These are phyloP conservation scores for Strigops habroptila DNA, from an alignment of 2,113 vertebrate species.

Conservation along the genomic window DNA sequence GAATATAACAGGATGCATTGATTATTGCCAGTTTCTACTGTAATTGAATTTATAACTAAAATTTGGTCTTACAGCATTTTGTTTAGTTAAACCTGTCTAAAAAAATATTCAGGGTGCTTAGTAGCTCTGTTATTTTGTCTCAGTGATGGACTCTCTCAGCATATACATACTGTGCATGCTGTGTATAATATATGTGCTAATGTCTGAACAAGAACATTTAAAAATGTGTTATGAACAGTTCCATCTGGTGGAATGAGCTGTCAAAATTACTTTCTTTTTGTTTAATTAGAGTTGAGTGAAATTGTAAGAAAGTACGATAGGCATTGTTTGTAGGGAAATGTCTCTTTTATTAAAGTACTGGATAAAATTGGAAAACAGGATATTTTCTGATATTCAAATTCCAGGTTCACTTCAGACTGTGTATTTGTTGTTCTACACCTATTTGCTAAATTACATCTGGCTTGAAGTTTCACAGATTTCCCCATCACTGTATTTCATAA, in stretches of 20 bases:
- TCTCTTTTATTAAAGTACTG: neutral
- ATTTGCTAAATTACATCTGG: neutral
- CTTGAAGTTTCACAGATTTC: neutral
- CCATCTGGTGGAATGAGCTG: conserved; percentile 34
- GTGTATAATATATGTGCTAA: neutral
- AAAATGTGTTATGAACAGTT: conserved; percentile 29
- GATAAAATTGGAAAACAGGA: neutral
- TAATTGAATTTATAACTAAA: neutral
- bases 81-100: neutral
- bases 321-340: neutral
- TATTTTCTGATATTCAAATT: neutral
- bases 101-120: neutral
- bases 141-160: neutral
- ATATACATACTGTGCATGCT: neutral
- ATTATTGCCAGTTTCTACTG: neutral
- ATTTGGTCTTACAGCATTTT: neutral
- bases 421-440: neutral
- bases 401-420: neutral
- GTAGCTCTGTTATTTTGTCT: neutral
- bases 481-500: neutral
- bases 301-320: neutral
- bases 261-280: neutral
- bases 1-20: neutral
- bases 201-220: conserved; percentile 5
- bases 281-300: neutral